These are phyloP conservation scores for Allophyes oxyacanthae DNA, from an alignment of 2,888 invertebrate genomes.

Conservation along the genomic window DNA sequence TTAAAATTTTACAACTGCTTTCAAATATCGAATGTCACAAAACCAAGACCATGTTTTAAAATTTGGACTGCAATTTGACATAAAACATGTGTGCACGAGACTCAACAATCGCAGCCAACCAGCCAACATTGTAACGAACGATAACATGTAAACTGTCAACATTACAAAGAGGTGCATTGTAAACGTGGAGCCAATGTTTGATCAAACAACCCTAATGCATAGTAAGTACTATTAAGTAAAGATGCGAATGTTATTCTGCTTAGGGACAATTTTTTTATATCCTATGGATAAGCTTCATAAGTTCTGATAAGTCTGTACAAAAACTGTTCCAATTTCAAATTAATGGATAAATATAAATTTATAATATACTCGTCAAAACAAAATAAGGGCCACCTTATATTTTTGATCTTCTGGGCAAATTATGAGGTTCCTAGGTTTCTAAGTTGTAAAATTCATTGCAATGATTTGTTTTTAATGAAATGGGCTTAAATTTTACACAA, in stretches of 20 bases:
- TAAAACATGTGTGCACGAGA: constrained; percentile 59
- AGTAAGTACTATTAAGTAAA: constrained; percentile 19
- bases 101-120: constrained; percentile 57
- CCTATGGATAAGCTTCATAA: neutral
- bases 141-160: constrained; percentile 51
- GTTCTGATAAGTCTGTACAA: no score
- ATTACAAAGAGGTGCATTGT: constrained; percentile 47
- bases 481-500: no score
- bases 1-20: constrained; percentile 4
- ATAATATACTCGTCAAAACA: no score
- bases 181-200: constrained; percentile 53
- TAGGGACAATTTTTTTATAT: constrained; percentile 1
- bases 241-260: constrained; percentile 8
- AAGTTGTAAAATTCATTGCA: no score
- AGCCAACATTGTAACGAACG: constrained; percentile 55
- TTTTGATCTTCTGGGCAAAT: no score
- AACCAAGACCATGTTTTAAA: constrained; percentile 46
- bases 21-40: constrained; percentile 35
- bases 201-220: constrained; percentile 53
- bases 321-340: no score
- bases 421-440: no score
- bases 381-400: no score
- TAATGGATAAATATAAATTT: no score
- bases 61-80: constrained; percentile 57
- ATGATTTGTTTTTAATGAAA: no score